Evolutionary conservation across 2,888 invertebrate species (phyloP).

Genomic region (Helicoverpa assulta): DNA sequence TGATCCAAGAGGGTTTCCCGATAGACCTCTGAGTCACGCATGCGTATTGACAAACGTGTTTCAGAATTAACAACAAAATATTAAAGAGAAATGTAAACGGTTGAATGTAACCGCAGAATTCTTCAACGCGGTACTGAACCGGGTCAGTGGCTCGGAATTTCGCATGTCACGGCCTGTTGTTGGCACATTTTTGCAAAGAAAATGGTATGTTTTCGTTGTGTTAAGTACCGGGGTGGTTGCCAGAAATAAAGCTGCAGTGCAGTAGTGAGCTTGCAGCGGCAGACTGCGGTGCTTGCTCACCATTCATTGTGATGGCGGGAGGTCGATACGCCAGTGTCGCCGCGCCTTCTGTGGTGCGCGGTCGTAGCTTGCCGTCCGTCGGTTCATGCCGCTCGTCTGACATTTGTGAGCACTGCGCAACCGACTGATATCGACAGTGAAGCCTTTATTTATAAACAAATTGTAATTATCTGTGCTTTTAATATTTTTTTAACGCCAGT

Average conservation of each 20-base stretch:
- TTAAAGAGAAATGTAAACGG: slow-evolving; percentile 41
- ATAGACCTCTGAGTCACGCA: slow-evolving; percentile 53
- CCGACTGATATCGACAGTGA: slow-evolving; percentile 68
- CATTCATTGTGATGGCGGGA: slow-evolving; percentile 82
- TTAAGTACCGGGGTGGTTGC: slow-evolving; percentile 80
- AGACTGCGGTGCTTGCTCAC: slow-evolving; percentile 81
- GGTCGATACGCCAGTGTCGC: slow-evolving; percentile 85
- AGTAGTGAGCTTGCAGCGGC: slow-evolving; percentile 86
- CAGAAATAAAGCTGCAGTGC: slow-evolving; percentile 90
- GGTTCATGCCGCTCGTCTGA: slow-evolving; percentile 53
- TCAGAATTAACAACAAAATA: slow-evolving; percentile 44
- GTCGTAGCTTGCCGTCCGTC: slow-evolving; percentile 62
- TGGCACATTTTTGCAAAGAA: slow-evolving; percentile 68
- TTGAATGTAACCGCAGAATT: slow-evolving; percentile 56
- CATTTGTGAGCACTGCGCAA: slow-evolving; percentile 67
- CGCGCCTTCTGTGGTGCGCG: slow-evolving; percentile 79
- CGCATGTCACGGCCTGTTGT: slow-evolving; percentile 67
- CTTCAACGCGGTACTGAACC: slow-evolving; percentile 59
- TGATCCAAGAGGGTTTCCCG: slow-evolving; percentile 44
- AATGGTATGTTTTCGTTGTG: slow-evolving; percentile 66
- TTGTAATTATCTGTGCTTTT: slow-evolving; percentile 66
- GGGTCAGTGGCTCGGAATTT: slow-evolving; percentile 72
- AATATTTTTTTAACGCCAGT: slow-evolving; percentile 57
- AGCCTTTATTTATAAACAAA: slow-evolving; percentile 84
- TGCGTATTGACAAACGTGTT: slow-evolving; percentile 49